A percentile compares a stretch with the other conserved stretches of the same genome.
These are phyloP conservation scores for Montipora cactus DNA, from an alignment of 64 coral and sea anemone genomes.

Conservation along the genomic window DNA sequence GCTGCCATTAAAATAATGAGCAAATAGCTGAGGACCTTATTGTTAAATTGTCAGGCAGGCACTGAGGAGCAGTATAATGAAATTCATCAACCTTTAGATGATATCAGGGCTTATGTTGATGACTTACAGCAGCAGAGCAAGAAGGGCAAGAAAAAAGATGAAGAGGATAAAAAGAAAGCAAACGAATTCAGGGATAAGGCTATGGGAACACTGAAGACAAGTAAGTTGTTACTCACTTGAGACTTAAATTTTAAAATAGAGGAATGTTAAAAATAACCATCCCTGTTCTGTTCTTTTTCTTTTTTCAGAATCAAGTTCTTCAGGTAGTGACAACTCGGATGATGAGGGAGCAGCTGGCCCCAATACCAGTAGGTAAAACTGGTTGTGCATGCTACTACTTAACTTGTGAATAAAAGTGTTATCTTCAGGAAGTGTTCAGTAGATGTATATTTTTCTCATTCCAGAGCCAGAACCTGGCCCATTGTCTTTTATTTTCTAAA, in stretches of 20 bases:
- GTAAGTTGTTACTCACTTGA: constrained; percentile 59
- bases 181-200: constrained; percentile 63
- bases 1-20: constrained; percentile 45
- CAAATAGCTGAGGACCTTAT: constrained; percentile 63
- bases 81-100: constrained; percentile 75
- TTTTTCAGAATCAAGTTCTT: constrained; percentile 63
- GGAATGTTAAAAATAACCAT: constrained; percentile 59
- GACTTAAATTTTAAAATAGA: constrained; percentile 64
- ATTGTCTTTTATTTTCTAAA: constrained; percentile 70
- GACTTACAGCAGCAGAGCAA: constrained; percentile 67
- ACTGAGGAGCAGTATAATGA: constrained; percentile 65
- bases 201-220: constrained; percentile 72
- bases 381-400: constrained; percentile 47
- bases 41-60: constrained; percentile 60
- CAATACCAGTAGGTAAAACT: constrained; percentile 57
- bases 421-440: constrained; percentile 58
- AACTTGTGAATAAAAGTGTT: constrained; percentile 44
- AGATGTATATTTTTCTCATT: constrained; percentile 59
- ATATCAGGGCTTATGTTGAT: constrained; percentile 58
- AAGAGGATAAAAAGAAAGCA: constrained; percentile 58
- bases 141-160: constrained; percentile 58
- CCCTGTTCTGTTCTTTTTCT: too few species aligned
- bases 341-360: constrained; percentile 66
- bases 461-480: constrained; percentile 53
- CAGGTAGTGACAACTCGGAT: constrained; percentile 67